Evolutionary conservation across 2,113 vertebrate species (phyloP).

Genomic region (Formicarius rufipectus): DNA sequence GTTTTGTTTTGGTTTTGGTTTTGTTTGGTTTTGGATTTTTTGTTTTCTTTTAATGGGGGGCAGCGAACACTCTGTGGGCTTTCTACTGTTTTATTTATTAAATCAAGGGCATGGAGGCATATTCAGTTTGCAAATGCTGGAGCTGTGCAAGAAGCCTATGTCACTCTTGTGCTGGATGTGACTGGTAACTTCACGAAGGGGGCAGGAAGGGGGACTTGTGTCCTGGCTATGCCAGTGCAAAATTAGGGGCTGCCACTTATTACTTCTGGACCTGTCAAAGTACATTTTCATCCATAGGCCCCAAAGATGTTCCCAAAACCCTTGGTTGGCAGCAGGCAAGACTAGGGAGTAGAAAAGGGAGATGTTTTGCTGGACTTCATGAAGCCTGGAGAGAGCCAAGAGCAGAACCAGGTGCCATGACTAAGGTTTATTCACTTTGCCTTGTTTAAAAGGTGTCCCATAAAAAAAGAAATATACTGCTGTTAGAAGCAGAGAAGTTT

Average conservation of each 20-base stretch:
- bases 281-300: neutral
- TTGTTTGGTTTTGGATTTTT: no score
- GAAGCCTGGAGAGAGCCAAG: neutral
- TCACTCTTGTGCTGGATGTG: neutral
- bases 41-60: neutral
- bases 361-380: neutral
- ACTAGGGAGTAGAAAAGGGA: neutral
- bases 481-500: neutral
- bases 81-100: neutral
- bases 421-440: neutral
- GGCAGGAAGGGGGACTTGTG: neutral
- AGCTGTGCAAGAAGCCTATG: neutral
- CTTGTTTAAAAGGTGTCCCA: neutral
- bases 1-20: neutral
- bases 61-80: neutral
- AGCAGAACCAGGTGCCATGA: neutral
- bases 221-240: neutral
- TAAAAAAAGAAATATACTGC: neutral
- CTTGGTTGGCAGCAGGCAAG: neutral
- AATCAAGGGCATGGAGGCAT: neutral
- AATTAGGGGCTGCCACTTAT: neutral
- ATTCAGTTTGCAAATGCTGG: neutral
- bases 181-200: accelerated
- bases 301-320: neutral
- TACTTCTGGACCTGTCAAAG: neutral